Base-by-base conservation (phyloP, 2,797 vertebrate genomes). In the Sebastes flavidus region DNA sequence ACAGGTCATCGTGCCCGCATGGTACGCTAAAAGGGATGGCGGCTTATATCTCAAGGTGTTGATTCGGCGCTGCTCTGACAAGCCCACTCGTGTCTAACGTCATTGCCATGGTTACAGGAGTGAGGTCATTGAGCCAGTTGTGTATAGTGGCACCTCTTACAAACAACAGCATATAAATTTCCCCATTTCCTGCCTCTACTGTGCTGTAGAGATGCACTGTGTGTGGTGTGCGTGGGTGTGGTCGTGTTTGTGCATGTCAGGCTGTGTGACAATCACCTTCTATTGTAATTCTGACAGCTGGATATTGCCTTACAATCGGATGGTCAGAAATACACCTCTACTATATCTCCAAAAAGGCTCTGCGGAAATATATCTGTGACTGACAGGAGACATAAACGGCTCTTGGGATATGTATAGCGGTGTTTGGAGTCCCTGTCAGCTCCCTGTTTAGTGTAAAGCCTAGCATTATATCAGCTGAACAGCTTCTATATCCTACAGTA, bases 351-450 rank as follows among this genome's bases (percentile, higher is more conserved):
- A 27, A 78, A 80, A 49, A 20, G 78, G 58, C 66, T 42, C 8
- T 25, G 68, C 58, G 56, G 63, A 83, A 86, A 90, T 77, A 70
- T 75, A 75, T 84, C 75, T 79, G 75, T 85, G 81, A 91, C 24
- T 89, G 89, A 91, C 78, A 77, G 71, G 36, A 65, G 78, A 86
- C 71, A 65, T 75, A 88, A 89, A 80, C 29, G 14, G 72, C 85
- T 87, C 79, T 46, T 25, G 74, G 85, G 88, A 89, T 88, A 91
- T 83, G 83, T 86, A 88, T 87, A 92, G 80, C 75, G 38, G 80
- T 56, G 65, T 81, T 85, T 80, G 60, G 78, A 83, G 61, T 79
- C 74, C 75, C 81, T 85, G 87, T 90, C 82, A 86, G 66, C 82
- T 81, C 77, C 77, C 82, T 32, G 65, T 87, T 91, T 81, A 90